phyloP scores from a whole-genome alignment of 2,888 invertebrate species.

The Plemyria rubiginata region DNA sequence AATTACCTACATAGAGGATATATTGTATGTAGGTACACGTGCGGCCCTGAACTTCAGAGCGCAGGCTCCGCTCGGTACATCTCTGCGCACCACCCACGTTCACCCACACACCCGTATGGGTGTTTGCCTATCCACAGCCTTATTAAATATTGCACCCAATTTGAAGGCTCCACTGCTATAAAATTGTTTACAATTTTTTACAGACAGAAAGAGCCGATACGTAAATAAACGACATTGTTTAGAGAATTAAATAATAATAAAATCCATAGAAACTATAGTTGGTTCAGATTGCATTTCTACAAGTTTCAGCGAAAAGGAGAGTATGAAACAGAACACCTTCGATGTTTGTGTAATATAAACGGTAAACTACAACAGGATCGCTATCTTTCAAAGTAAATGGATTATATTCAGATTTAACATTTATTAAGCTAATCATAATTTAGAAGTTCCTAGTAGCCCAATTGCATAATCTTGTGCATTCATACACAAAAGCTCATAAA shows the following conservation, averaged over 20 bases:
- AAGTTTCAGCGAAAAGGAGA: not conserved
- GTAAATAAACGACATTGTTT: too few species aligned
- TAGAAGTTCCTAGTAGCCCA: too few species aligned
- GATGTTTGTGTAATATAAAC: too few species aligned
- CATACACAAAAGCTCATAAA: too few species aligned
- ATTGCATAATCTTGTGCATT: too few species aligned
- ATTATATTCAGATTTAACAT: too few species aligned
- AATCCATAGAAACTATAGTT: not conserved
- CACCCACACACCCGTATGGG: slow-evolving; percentile 16
- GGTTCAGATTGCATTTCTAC: not conserved
- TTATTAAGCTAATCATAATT: too few species aligned
- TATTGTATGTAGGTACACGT: slow-evolving; percentile 26
- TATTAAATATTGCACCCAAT: slow-evolving; percentile 11
- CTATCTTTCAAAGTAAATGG: too few species aligned
- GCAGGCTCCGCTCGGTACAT: slow-evolving; percentile 32
- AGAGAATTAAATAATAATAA: not conserved
- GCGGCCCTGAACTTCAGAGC: slow-evolving; percentile 40
- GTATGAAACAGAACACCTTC: too few species aligned
- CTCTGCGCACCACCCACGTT: slow-evolving; percentile 28
- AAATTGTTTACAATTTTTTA: not conserved
- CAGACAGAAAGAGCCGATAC: too few species aligned
- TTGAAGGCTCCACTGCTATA: not conserved
- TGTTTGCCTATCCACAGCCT: not conserved
- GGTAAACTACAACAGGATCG: too few species aligned
- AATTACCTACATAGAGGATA: slow-evolving; percentile 18